phyloP scores from a whole-genome alignment of 2,888 invertebrate genomes.

The Protophormia terraenovae region DNA sequence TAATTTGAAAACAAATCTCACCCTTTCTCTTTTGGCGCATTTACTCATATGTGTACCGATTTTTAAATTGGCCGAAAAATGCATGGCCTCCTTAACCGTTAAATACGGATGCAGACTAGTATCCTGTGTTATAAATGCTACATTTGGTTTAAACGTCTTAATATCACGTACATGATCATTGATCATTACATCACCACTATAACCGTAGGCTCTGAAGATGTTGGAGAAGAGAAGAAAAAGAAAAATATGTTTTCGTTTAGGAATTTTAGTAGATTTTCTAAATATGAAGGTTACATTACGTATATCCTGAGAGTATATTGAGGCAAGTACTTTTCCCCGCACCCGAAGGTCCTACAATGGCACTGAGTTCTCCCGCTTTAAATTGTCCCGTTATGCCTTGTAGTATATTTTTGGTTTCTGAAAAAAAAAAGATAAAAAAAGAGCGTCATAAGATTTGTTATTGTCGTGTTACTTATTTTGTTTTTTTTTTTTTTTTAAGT shows the following conservation, averaged over 20 bases:
- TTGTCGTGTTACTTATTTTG: neutral
- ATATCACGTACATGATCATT: constrained; percentile 87
- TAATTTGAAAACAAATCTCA: constrained; percentile 78
- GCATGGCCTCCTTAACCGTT: constrained; percentile 92
- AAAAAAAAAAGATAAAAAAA: constrained; percentile 69
- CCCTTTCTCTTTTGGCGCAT: constrained; percentile 86
- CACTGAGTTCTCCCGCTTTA: constrained; percentile 88
- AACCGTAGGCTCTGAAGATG: constrained; percentile 75
- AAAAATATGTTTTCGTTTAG: constrained; percentile 41
- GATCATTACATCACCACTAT: constrained; percentile 87
- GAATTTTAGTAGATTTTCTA: constrained; percentile 39
- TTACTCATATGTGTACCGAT: constrained; percentile 85
- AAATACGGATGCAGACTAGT: constrained; percentile 91
- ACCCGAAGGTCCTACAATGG: constrained; percentile 95
- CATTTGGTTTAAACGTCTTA: constrained; percentile 87
- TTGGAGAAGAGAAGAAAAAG: neutral
- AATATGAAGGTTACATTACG: constrained; percentile 84
- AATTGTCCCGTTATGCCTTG: constrained; percentile 86
- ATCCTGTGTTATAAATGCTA: constrained; percentile 96
- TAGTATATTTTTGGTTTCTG: constrained; percentile 85
- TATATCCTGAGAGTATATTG: constrained; percentile 94
- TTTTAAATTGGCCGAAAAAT: constrained; percentile 93
- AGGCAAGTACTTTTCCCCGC: constrained; percentile 94
- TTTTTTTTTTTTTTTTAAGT: neutral
- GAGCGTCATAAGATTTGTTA: neutral